A percentile compares a stretch with the other conserved stretches of the same genome.
These are phyloP conservation scores for Chaetorhynchus papuensis DNA, from an alignment of 2,113 vertebrate genomes.

Conservation along the genomic window DNA sequence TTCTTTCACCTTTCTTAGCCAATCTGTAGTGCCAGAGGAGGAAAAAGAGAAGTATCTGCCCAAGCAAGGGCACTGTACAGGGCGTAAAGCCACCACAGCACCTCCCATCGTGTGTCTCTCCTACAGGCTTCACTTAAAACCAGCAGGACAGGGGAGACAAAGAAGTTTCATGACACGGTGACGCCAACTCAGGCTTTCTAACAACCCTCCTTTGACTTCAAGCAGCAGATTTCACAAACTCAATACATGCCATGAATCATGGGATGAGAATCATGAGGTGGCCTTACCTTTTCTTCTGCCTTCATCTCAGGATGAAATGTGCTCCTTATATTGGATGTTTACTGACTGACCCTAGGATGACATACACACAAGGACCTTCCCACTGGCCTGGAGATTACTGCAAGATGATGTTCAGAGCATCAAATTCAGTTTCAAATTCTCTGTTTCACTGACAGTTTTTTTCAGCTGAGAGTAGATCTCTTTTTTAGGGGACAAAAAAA, in stretches of 20 bases:
- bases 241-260: not conserved
- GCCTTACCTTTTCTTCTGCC: not conserved
- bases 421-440: not conserved
- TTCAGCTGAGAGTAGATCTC: not conserved
- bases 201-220: not conserved
- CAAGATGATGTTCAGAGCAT: not conserved
- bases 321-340: not conserved
- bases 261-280: not conserved
- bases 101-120: accelerated
- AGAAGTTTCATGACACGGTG: not conserved
- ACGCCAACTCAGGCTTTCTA: not conserved
- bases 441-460: not conserved
- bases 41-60: not conserved
- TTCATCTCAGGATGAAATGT: not conserved
- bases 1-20: not conserved
- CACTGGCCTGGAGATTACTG: not conserved
- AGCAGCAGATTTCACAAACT: not conserved
- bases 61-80: not conserved
- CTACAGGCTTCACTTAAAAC: not conserved
- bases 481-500: not conserved
- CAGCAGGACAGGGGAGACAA: not conserved
- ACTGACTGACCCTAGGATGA: not conserved
- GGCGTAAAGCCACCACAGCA: not conserved
- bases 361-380: not conserved
- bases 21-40: not conserved